Evolutionary conservation across 2,113 vertebrate genomes (phyloP).

Genomic region (Coregonus clupeaformis): DNA sequence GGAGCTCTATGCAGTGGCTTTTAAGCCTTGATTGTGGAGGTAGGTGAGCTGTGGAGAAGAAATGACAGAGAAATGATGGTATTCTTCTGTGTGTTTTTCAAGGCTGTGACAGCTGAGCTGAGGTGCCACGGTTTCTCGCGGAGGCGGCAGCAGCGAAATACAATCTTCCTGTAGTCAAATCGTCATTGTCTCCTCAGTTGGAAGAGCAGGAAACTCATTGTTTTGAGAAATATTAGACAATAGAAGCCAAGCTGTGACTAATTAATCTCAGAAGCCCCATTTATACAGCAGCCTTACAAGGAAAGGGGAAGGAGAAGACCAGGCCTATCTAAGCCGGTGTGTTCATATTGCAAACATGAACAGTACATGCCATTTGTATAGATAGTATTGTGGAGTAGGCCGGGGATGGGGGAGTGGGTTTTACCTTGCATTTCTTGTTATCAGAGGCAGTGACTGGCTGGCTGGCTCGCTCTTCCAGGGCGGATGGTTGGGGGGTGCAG

Average conservation of each 20-base stretch:
- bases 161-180: slow-evolving; percentile 10
- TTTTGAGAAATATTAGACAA: slow-evolving; percentile 31
- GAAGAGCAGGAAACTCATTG: slow-evolving; percentile 29
- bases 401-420: neutral
- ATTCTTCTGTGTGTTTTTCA: neutral
- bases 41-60: neutral
- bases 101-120: slow-evolving; percentile 1
- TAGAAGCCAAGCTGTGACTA: slow-evolving; percentile 12
- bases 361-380: neutral
- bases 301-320: slow-evolving; percentile 11
- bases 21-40: neutral
- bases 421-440: neutral
- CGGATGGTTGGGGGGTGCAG: neutral
- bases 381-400: neutral
- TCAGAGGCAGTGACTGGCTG: neutral
- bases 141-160: too few relatives aligned
- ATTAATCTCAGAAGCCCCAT: slow-evolving; percentile 4
- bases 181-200: slow-evolving; percentile 17
- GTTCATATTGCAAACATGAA: neutral
- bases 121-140: neutral
- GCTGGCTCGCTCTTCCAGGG: neutral
- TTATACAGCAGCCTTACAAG: slow-evolving; percentile 1
- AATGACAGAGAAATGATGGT: neutral
- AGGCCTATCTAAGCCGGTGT: neutral
- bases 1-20: neutral